These are phyloP conservation scores for Platygyra sinensis DNA, from an alignment of 64 coral and sea anemone genomes.

Conservation along the genomic window DNA sequence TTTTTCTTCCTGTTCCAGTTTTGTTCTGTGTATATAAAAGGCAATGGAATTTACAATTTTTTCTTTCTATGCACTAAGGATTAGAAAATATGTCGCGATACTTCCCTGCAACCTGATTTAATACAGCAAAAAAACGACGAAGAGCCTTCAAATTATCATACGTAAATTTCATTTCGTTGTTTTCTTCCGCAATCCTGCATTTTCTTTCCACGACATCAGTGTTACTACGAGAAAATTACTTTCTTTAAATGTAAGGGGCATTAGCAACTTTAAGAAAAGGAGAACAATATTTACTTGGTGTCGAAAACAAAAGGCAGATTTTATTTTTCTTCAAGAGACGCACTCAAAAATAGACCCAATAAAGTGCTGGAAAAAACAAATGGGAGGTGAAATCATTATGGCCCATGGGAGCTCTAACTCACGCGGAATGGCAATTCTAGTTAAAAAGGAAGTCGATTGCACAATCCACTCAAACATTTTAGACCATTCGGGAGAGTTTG, in stretches of 20 bases:
- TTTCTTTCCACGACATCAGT: background rate
- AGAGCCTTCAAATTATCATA: background rate
- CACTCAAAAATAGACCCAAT: background rate
- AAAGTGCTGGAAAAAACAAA: background rate
- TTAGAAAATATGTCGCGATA: background rate
- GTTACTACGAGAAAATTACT: background rate
- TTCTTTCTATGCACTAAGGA: background rate
- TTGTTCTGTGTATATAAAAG: background rate
- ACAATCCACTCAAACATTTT: background rate
- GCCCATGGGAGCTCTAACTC: slow-evolving; percentile 2
- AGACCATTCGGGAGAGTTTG: background rate
- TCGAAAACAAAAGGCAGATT: background rate
- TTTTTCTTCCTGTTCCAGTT: slow-evolving; percentile 2
- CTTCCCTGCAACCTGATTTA: background rate
- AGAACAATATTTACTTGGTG: slow-evolving; percentile 26
- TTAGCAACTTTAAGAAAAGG: slow-evolving; percentile 43
- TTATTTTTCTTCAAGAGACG: slow-evolving; percentile 25
- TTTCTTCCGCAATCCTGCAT: background rate
- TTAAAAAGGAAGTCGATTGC: background rate
- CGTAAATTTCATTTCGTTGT: too few relatives aligned
- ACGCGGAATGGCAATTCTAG: slow-evolving; percentile 12
- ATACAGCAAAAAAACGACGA: background rate
- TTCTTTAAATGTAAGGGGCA: slow-evolving; percentile 29
- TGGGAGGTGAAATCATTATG: slow-evolving; percentile 16
- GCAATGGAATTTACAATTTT: background rate